Evolutionary conservation across 2,113 vertebrate species (phyloP).

Genomic region (Hylia prasina): DNA sequence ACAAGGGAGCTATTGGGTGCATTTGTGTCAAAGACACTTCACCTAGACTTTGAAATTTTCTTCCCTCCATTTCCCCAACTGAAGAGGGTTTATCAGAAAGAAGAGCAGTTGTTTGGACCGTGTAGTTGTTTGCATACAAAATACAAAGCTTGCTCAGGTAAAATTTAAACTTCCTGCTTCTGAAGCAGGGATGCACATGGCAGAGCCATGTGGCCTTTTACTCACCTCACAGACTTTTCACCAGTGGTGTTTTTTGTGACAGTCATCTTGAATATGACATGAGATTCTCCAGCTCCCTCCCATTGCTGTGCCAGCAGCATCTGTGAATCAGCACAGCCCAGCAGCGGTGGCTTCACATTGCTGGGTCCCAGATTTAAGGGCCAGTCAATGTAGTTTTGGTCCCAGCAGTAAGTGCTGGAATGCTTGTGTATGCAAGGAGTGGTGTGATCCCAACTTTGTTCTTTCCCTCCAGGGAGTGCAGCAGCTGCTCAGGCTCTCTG

Average conservation of each 20-base stretch:
- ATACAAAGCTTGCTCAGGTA: neutral
- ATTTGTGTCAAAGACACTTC: neutral
- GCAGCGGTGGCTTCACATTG: neutral
- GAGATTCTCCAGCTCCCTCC: neutral
- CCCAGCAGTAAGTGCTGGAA: neutral
- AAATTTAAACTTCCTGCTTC: neutral
- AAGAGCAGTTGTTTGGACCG: neutral
- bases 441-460: neutral
- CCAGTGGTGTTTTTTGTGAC: neutral
- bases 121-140: neutral
- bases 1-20: neutral
- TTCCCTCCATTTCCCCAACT: neutral
- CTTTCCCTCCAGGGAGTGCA: accelerated
- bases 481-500: neutral
- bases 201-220: accelerated
- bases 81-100: neutral
- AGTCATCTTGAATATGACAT: neutral
- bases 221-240: neutral
- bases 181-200: neutral
- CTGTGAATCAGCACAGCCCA: neutral
- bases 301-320: neutral
- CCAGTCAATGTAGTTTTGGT: neutral
- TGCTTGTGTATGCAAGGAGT: neutral
- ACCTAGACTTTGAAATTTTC: neutral
- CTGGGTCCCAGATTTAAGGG: neutral